These are phyloP conservation scores for Pelodiscus sinensis DNA, from an alignment of 2,113 vertebrate genomes.

Conservation along the genomic window DNA sequence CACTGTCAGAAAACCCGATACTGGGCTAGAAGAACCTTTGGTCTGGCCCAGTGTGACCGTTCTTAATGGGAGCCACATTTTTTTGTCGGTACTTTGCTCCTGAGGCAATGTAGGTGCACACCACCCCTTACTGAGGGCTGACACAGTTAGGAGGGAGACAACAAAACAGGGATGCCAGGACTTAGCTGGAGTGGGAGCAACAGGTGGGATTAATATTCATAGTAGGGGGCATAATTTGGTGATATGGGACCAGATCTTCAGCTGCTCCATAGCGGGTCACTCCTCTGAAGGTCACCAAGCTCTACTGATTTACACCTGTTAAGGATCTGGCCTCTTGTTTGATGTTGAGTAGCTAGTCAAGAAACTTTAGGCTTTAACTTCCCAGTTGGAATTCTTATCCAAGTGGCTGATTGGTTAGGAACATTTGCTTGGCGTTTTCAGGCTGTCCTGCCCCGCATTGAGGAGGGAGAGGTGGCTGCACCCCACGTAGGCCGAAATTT, in stretches of 20 bases:
- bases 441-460: background rate
- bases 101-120: background rate
- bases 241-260: background rate
- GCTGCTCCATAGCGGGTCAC: background rate
- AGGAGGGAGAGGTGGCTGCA: background rate
- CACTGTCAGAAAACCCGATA: too few species aligned
- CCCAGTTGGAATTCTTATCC: background rate
- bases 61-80: background rate
- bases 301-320: background rate
- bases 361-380: background rate
- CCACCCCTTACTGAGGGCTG: background rate
- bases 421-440: background rate
- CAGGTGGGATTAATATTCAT: background rate
- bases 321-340: background rate
- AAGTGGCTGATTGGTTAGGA: rapidly evolving
- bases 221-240: background rate
- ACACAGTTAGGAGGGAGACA: too few species aligned
- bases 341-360: background rate
- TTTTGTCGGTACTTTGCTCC: background rate
- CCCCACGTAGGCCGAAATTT: background rate
- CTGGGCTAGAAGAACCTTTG: too few species aligned
- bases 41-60: too few species aligned
- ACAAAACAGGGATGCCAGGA: background rate
- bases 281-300: background rate
- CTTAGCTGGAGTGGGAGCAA: background rate